phyloP scores from a whole-genome alignment of 92 coral and sea anemone species.

The Diadumene lineata region DNA sequence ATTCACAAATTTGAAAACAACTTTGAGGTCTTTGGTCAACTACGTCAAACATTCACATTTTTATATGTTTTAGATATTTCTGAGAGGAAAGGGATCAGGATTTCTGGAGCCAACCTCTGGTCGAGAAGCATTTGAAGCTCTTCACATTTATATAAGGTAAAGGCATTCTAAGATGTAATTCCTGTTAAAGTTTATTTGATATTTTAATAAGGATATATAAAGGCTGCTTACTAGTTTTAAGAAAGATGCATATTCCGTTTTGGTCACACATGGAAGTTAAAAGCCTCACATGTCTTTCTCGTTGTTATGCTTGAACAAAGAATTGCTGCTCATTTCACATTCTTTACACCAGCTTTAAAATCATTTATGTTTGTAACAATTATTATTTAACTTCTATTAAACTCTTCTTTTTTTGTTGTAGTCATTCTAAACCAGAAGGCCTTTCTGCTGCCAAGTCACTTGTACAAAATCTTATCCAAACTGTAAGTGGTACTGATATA shows the following conservation, averaged over 20 bases:
- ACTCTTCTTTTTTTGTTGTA: not conserved
- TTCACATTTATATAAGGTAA: conserved; percentile 92
- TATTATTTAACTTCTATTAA: not conserved
- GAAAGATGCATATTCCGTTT: no score
- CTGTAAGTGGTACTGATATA: conserved; percentile 58
- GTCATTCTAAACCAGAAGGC: conserved; percentile 91
- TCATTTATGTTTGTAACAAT: no score
- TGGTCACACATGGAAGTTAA: no score
- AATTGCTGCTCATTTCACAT: not conserved
- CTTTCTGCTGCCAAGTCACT: conserved; percentile 92
- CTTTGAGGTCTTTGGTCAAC: no score
- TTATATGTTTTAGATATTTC: conserved; percentile 56
- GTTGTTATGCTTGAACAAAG: no score
- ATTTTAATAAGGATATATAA: no score
- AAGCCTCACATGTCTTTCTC: no score
- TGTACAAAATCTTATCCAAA: conserved; percentile 88
- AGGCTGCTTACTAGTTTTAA: no score
- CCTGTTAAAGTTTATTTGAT: no score
- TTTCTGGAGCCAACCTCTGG: conserved; percentile 97
- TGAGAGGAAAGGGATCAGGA: conserved; percentile 96
- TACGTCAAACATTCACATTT: no score
- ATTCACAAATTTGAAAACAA: no score
- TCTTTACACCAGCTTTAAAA: not conserved
- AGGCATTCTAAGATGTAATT: no score
- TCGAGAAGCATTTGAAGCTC: conserved; percentile 98